Conservation (phyloP, 30 jellyfish, hydroid and myxozoan species). For the Aurelia sp. region DNA sequence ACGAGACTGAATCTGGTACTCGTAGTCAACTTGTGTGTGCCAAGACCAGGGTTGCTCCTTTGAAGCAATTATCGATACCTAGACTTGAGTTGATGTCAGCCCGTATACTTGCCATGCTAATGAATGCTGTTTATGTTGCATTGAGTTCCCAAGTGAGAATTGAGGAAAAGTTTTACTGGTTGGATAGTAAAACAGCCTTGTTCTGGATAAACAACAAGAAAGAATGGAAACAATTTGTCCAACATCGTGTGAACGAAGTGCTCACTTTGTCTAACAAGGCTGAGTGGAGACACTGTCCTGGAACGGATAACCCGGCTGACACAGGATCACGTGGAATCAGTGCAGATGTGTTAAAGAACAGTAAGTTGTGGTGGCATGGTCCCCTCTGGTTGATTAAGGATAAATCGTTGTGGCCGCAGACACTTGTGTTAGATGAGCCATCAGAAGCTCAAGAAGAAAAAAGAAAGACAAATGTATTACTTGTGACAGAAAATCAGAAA, state of each 20-base stretch:
- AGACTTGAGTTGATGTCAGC: conserved; percentile 64
- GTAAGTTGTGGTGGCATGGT: conserved; percentile 36
- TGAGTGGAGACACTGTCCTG: conserved; percentile 41
- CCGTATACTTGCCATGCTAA: conserved; percentile 18
- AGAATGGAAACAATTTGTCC: conserved; percentile 9
- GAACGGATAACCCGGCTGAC: conserved; percentile 57
- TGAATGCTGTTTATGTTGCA: conserved; percentile 22
- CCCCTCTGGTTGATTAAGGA: conserved; percentile 37
- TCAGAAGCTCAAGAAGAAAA: conserved; percentile 16
- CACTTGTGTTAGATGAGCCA: neutral
- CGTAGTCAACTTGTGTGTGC: neutral
- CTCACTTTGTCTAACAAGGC: conserved; percentile 3
- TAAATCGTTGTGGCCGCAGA: conserved; percentile 22
- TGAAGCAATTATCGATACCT: conserved; percentile 37
- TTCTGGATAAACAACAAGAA: neutral
- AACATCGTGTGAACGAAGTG: conserved; percentile 23
- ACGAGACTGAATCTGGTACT: neutral
- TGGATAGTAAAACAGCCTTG: conserved; percentile 11
- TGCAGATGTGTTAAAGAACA: neutral
- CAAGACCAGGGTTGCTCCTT: conserved; percentile 59
- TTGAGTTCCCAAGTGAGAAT: neutral
- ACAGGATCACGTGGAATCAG: conserved; percentile 19
- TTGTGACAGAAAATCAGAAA: neutral
- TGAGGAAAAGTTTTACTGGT: neutral
- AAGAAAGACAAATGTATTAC: neutral